Evolutionary conservation across 2,888 invertebrate genomes (phyloP).

Genomic region (Andricus quercusramuli): DNA sequence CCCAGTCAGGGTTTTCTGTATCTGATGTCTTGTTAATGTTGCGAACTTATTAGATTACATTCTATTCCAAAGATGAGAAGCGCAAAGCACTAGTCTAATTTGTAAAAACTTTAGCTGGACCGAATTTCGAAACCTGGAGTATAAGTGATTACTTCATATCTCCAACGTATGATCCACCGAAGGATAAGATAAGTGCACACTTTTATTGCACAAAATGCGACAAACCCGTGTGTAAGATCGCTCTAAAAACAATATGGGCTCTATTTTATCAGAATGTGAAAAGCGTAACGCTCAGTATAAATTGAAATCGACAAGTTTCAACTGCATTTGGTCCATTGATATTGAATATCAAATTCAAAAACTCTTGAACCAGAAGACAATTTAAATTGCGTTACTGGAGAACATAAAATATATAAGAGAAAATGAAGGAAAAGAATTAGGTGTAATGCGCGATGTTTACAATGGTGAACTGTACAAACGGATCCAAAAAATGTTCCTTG

Average conservation of each 20-base stretch:
- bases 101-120: constrained; percentile 10
- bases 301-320: not conserved
- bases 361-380: not conserved
- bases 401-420: constrained; percentile 3
- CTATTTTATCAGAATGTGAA: not conserved
- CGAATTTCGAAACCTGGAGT: not conserved
- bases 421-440: not conserved
- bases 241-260: not conserved
- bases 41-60: not conserved
- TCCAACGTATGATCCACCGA: not conserved
- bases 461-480: constrained; percentile 2
- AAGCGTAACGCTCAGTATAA: not conserved
- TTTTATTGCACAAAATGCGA: not conserved
- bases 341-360: constrained; percentile 30
- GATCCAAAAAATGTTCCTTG: not conserved
- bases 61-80: not conserved
- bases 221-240: not conserved
- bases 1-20: not conserved
- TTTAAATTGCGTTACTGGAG: constrained; percentile 2
- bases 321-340: constrained; percentile 29
- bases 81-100: not conserved
- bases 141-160: constrained; percentile 5
- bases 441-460: constrained; percentile 2
- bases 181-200: not conserved
- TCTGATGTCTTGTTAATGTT: constrained; percentile 14